phyloP scores from a whole-genome alignment of 1,140 invertebrate genomes.

The Littorina saxatilis region DNA sequence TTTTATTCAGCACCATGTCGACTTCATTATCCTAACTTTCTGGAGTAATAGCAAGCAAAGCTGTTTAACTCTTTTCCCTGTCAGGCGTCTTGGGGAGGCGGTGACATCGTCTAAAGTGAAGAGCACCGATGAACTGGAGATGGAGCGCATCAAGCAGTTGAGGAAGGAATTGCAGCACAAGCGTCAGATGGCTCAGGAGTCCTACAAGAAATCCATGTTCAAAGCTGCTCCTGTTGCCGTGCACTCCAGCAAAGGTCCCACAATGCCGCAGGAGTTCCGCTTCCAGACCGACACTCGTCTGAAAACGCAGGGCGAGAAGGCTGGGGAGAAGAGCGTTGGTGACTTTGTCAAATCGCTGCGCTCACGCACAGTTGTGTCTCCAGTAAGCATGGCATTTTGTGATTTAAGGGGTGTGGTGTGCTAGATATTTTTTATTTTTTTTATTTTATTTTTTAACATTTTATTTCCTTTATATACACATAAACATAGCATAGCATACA shows the following conservation, averaged over 20 bases:
- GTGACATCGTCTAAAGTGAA: conserved; percentile 44
- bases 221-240: conserved; percentile 47
- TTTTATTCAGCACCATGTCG: too few relatives aligned
- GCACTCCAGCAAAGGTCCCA: conserved; percentile 53
- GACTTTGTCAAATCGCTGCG: conserved; percentile 61
- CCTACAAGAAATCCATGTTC: conserved; percentile 56
- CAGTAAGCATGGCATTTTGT: not conserved
- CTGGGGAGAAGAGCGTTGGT: conserved; percentile 34
- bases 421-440: conserved; percentile 16
- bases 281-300: conserved; percentile 69
- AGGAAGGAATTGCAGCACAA: conserved; percentile 62
- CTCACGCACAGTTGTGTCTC: conserved; percentile 41
- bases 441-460: not conserved
- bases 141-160: conserved; percentile 65
- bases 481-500: too few relatives aligned
- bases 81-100: not conserved
- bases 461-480: too few relatives aligned
- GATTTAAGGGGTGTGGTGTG: too few relatives aligned
- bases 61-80: too few relatives aligned
- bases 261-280: conserved; percentile 61
- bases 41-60: too few relatives aligned
- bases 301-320: conserved; percentile 45
- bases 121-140: conserved; percentile 64
- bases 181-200: conserved; percentile 58
- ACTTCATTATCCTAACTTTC: too few relatives aligned